Evolutionary conservation across 2,888 invertebrate genomes (phyloP), one percentile per base, ranked within the genome.

Genomic region (Plebejus melissa): DNA sequence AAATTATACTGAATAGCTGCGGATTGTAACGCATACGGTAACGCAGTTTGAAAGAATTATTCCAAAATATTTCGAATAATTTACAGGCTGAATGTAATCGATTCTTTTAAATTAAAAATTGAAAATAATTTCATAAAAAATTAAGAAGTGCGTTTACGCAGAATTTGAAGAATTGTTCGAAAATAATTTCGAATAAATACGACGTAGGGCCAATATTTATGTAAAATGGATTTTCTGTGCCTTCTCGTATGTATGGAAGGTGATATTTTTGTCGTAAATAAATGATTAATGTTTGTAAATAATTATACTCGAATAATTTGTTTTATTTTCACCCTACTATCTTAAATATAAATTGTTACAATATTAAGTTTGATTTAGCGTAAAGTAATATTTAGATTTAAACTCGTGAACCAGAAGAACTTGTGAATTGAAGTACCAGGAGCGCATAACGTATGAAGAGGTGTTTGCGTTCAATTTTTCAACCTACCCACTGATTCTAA

Each of bases 261-360:
- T 89, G 89, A 90, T 92, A 90, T 90, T 88, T 88, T 90, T 88
- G 85, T 89, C 87, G 81, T 83, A 84, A 90, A 89, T 90, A 90
- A 91, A 91, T 82, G 80, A 90, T 89, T 87, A 89, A 91, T 91
- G 91, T 92, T 91, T 92, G 91, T 92, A 92, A 89, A 92, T 92
- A 92, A 90, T 87, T 83, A 82, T 81, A 81, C 79, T 81, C 74
- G 71, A 81, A 79, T 71, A 65, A 22, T 77, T 77, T 82, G 80
- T 81, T 82, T 79, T 84, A 78, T 77, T 83, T 82, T 82, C 46
- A 28, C 9, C 13, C 28, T 5, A 36, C 32, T 28, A 1, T n/a
- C 9, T 41, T 41, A 41, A 32, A 32, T 16, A 13, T 50, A 13
- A 16, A 16, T 16, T 54, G 16, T 54, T 9, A 46, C 46, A 46